A percentile compares a stretch with the other conserved stretches of the same genome.
These are phyloP conservation scores for Macroteleia sp. DNA, from an alignment of 2,888 invertebrate genomes.

Conservation along the genomic window DNA sequence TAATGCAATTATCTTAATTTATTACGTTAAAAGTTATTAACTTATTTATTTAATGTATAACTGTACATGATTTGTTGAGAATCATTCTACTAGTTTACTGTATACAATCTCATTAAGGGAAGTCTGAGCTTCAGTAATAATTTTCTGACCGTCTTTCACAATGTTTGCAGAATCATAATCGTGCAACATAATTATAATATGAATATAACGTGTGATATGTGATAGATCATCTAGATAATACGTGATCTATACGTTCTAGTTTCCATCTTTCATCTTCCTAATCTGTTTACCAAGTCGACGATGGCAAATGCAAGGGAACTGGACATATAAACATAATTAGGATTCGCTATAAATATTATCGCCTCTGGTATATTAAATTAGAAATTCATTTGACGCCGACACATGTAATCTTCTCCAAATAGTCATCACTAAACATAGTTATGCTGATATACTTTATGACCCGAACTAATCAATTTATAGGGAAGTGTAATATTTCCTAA, in stretches of 20 bases:
- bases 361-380: neutral
- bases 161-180: neutral
- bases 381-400: neutral
- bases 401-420: neutral
- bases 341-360: neutral
- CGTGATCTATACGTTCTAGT: neutral
- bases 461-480: too few species aligned
- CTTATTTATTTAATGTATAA: too few species aligned
- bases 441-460: too few species aligned
- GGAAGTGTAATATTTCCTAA: too few species aligned
- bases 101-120: too few species aligned
- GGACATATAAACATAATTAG: neutral
- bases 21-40: neutral
- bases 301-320: neutral
- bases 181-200: slow-evolving; percentile 1
- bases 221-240: neutral
- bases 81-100: neutral
- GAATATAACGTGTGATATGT: neutral
- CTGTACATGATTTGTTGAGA: too few species aligned
- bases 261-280: neutral
- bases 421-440: too few species aligned
- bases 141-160: neutral
- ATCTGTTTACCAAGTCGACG: neutral
- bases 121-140: too few species aligned
- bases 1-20: neutral